A percentile compares a stretch with the other conserved stretches of the same genome.
These are phyloP conservation scores for Thalassoma bifasciatum DNA, from an alignment of 2,113 vertebrate genomes.

Conservation along the genomic window DNA sequence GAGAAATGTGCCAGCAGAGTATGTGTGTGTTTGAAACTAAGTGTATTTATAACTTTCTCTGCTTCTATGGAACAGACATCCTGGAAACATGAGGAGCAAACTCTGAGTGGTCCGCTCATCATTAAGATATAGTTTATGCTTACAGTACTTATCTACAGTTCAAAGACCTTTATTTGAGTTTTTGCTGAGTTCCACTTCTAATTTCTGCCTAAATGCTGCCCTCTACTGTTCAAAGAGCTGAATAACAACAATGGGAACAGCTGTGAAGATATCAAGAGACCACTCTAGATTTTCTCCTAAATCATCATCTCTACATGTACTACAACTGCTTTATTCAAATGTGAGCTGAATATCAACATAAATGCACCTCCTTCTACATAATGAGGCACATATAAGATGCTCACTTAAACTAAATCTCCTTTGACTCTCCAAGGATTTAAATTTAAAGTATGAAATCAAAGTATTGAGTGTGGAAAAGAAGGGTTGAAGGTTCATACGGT, in stretches of 20 bases:
- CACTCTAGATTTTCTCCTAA: too few relatives aligned
- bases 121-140: not conserved
- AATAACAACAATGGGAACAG: conserved; percentile 30
- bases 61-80: not conserved
- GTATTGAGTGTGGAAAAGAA: too few relatives aligned
- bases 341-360: too few relatives aligned
- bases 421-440: too few relatives aligned
- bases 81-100: not conserved
- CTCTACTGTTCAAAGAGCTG: conserved; percentile 40
- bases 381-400: too few relatives aligned
- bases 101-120: not conserved
- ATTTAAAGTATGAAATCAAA: too few relatives aligned
- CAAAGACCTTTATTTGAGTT: not conserved
- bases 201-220: conserved; percentile 51
- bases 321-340: too few relatives aligned
- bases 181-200: not conserved
- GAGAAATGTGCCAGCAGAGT: not conserved
- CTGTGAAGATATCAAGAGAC: too few relatives aligned
- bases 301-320: too few relatives aligned
- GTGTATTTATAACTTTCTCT: not conserved
- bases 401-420: too few relatives aligned
- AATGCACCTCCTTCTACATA: too few relatives aligned
- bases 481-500: too few relatives aligned
- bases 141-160: not conserved
- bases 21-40: not conserved